Evolutionary conservation across 2,113 vertebrate genomes (phyloP), one percentile per base, ranked within the genome.

Genomic region (Tetrax tetrax): DNA sequence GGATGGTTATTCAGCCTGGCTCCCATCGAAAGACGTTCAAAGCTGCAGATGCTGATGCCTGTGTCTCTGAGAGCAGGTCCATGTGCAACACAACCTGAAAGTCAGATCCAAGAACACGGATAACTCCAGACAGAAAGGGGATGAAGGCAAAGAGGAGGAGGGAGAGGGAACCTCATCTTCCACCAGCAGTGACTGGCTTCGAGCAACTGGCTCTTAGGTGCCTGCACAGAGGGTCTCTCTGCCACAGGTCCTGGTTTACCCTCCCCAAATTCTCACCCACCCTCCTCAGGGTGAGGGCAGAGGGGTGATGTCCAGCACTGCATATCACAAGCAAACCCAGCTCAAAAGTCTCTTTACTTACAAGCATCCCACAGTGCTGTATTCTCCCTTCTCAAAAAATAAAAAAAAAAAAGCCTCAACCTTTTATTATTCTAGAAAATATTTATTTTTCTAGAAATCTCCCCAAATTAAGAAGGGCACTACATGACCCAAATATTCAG

Each of bases 11-110:
- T n/a, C 8, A 43, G n/a, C 25, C 60, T 50, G 65, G n/a, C 3
- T 48, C 47, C 60, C 10, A 3, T 0, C 16, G 28, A 13, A 27
- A 20, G 48, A 2, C 16, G 50, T 38, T 7, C 4, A 10, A n/a
- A 60, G 48, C 18, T 82, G 70, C 57, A 64, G 57, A 29, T 59
- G 59, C 25, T n/a, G 47, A 37, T 71, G 12, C 37, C 76, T 3
- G 10, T 20, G n/a, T 3, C 18, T 33, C 31, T 15, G 35, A 11
- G 13, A 35, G 50, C 3, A 8, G 35, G 5, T 25, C 54, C 54
- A 1, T 7, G 29, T 12, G 41, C 35, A 17, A 38, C 38, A 7
- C 4, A 5, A 68, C 57, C 57, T 35, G 69, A 18, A 37, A n/a
- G 35, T 8, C 70, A 43, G n/a, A 71, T 29, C 20, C 20, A 20